Conservation (phyloP, 2,888 invertebrate species). For the Amphipyra berbera region DNA sequence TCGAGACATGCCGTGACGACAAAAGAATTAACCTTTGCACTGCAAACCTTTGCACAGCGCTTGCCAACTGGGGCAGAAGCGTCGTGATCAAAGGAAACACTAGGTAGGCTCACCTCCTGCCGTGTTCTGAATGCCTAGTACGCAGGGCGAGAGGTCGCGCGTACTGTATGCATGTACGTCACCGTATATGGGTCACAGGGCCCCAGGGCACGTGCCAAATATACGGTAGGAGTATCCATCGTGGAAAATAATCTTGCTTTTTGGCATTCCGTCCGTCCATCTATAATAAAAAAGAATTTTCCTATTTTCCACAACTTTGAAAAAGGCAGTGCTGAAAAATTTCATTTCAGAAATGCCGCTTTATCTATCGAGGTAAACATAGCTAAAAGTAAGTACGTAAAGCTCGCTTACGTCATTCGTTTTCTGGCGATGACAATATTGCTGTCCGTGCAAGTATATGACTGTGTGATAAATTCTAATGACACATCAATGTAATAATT, state of each 20-base stretch:
- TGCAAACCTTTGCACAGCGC: slow-evolving; percentile 64
- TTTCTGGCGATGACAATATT: background rate
- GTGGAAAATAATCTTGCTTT: slow-evolving; percentile 39
- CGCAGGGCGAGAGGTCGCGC: slow-evolving; percentile 58
- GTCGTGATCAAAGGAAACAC: slow-evolving; percentile 76
- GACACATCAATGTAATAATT: too few species aligned
- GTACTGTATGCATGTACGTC: slow-evolving; percentile 52
- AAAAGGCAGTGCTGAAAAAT: slow-evolving; percentile 9
- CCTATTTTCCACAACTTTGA: slow-evolving; percentile 1
- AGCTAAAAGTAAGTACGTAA: background rate
- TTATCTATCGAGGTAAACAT: slow-evolving; percentile 1
- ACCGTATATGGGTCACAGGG: slow-evolving; percentile 66
- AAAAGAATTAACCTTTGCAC: slow-evolving; percentile 70
- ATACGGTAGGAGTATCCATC: slow-evolving; percentile 49
- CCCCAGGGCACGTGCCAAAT: slow-evolving; percentile 59
- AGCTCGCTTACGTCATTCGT: slow-evolving; percentile 3
- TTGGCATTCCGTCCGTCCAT: slow-evolving; percentile 22
- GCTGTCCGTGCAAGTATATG: background rate
- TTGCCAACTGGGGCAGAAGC: slow-evolving; percentile 76
- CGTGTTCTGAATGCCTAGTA: slow-evolving; percentile 72
- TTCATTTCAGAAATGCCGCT: slow-evolving; percentile 13
- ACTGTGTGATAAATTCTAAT: background rate
- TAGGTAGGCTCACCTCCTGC: slow-evolving; percentile 70
- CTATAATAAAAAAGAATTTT: slow-evolving; percentile 25
- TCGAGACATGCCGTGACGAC: slow-evolving; percentile 49